Conservation (phyloP, 1,140 invertebrate genomes). For the Zeugodacus cucurbitae region DNA sequence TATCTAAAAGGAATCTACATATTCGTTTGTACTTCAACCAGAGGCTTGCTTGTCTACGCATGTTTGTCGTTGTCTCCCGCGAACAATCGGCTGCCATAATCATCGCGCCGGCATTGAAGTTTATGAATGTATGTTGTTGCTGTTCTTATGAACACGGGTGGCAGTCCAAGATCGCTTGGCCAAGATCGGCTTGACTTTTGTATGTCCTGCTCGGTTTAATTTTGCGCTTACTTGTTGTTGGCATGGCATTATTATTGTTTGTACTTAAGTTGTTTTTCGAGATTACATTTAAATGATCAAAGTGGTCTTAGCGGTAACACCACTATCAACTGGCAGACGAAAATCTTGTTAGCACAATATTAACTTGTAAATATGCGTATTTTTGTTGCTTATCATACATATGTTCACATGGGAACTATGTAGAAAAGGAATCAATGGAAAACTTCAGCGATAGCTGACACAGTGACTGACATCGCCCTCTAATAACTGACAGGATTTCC, state of each 20-base stretch:
- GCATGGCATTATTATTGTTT: background rate
- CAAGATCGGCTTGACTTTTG: background rate
- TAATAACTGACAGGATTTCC: too few species aligned
- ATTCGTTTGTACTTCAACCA: conserved; percentile 30
- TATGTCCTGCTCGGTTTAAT: background rate
- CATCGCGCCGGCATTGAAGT: background rate
- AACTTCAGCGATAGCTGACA: too few species aligned
- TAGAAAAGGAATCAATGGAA: too few species aligned
- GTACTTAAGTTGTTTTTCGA: background rate
- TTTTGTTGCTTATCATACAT: too few species aligned
- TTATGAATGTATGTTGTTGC: background rate
- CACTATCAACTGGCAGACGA: background rate
- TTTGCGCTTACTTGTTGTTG: background rate
- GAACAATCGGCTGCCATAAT: conserved; percentile 34
- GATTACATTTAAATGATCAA: background rate
- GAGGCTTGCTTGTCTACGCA: conserved; percentile 14
- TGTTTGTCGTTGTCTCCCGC: background rate
- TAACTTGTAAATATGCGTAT: conserved; percentile 66
- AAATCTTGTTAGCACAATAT: conserved; percentile 64
- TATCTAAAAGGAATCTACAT: conserved; percentile 27
- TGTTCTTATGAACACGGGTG: background rate
- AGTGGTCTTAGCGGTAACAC: background rate
- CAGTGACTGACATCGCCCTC: too few species aligned
- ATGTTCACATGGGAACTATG: too few species aligned
- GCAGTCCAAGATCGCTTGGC: background rate